Conservation (phyloP, 2,888 invertebrate genomes). For the Stomorhina lunata region DNA sequence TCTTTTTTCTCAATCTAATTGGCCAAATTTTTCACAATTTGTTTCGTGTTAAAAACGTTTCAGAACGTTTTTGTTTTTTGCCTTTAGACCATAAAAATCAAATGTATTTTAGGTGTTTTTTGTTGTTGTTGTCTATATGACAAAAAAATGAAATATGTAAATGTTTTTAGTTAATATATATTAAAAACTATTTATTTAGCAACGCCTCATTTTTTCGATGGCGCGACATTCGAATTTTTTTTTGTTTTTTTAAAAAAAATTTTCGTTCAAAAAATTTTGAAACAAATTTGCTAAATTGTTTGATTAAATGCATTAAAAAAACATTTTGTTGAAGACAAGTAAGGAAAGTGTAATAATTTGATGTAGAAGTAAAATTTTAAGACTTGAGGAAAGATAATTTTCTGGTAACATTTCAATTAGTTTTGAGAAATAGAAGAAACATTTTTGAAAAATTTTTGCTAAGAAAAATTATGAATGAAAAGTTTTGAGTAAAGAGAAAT, state of each 20-base stretch:
- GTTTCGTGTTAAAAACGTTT: conserved; percentile 37
- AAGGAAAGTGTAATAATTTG: no score
- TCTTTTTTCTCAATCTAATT: conserved; percentile 42
- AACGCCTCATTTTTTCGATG: conserved; percentile 60
- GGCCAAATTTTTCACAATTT: conserved; percentile 52
- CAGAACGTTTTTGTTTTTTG: no score
- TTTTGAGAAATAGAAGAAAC: neutral
- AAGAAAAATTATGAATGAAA: neutral
- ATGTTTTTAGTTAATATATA: no score
- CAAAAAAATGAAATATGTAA: neutral
- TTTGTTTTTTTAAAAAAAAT: neutral
- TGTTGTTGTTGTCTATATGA: neutral
- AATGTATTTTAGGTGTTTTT: neutral
- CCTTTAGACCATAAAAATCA: no score
- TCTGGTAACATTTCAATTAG: conserved; percentile 14
- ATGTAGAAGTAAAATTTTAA: conserved; percentile 8
- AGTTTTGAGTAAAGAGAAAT: neutral
- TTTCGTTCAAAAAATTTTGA: neutral
- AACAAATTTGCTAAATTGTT: conserved; percentile 51
- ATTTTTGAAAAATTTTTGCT: neutral
- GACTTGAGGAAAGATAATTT: neutral
- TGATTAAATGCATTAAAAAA: conserved; percentile 57
- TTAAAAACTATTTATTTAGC: conserved; percentile 36
- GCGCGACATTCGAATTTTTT: conserved; percentile 53
- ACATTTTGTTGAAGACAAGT: no score